A percentile compares a stretch with the other conserved stretches of the same genome.
These are phyloP conservation scores for Azemiops feae DNA, from an alignment of 2,113 vertebrate species.

Conservation along the genomic window DNA sequence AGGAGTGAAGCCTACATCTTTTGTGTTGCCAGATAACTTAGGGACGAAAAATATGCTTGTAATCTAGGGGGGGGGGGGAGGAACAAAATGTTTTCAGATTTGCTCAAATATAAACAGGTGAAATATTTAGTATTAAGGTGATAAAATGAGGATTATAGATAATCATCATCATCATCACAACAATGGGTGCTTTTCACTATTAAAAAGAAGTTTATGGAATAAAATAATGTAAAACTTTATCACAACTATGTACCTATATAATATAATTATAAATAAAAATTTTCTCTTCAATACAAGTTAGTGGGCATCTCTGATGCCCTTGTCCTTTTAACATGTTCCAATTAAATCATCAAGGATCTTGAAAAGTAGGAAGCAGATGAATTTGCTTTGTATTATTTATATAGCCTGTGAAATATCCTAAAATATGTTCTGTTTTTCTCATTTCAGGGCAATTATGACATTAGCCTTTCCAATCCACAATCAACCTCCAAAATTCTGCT, in stretches of 20 bases:
- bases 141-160: neutral
- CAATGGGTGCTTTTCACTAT: neutral
- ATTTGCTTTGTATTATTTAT: neutral
- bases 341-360: constrained; percentile 27
- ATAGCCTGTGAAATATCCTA: neutral
- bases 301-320: constrained; percentile 50
- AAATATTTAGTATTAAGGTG: neutral
- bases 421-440: neutral
- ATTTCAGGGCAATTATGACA: neutral
- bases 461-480: neutral
- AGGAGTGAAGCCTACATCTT: neutral
- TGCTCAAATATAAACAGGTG: constrained; percentile 3
- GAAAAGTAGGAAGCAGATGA: constrained; percentile 36
- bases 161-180: neutral
- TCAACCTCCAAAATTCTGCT: neutral
- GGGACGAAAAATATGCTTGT: neutral
- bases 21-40: neutral
- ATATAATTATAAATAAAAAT: neutral
- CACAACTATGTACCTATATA: neutral
- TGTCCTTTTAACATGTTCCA: constrained; percentile 47
- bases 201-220: neutral
- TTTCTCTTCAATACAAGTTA: constrained; percentile 14
- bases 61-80: rapidly evolving
- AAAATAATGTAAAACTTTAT: neutral
- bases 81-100: neutral